Conservation (phyloP, 2,888 invertebrate genomes). For the Hoplodrina ambigua region DNA sequence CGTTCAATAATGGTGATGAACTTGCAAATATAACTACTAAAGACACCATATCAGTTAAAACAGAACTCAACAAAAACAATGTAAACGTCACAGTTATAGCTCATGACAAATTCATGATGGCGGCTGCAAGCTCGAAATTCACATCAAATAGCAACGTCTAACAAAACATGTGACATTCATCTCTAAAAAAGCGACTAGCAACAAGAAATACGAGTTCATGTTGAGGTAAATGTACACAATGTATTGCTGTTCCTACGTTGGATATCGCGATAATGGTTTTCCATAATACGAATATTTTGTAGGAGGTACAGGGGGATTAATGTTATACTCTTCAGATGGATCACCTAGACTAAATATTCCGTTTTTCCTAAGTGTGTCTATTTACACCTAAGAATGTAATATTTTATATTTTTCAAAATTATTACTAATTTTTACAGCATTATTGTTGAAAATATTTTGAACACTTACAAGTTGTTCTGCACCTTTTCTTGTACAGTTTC, state of each 20-base stretch:
- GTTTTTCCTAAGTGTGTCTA: neutral
- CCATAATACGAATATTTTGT: constrained; percentile 33
- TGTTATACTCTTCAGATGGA: neutral
- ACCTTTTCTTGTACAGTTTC: constrained; percentile 10
- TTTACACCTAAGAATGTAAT: neutral
- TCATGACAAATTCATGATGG: constrained; percentile 81
- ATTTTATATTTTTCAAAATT: neutral
- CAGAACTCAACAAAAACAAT: constrained; percentile 34
- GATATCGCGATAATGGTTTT: constrained; percentile 45
- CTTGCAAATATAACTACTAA: neutral
- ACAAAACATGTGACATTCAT: constrained; percentile 72
- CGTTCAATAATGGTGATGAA: neutral
- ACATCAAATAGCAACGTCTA: constrained; percentile 65
- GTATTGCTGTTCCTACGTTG: constrained; percentile 40
- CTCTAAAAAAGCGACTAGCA: constrained; percentile 67
- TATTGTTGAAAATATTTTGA: neutral
- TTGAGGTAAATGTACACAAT: constrained; percentile 62
- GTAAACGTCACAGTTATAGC: constrained; percentile 60
- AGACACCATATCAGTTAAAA: constrained; percentile 6
- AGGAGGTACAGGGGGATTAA: constrained; percentile 15
- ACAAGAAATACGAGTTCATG: constrained; percentile 71
- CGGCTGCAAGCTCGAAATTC: constrained; percentile 71
- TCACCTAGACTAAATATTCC: neutral
- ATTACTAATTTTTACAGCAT: neutral
- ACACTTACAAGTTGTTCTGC: neutral